Evolutionary conservation across 1,140 invertebrate genomes (phyloP), one percentile per base, ranked within the genome.

Genomic region (Zaprionus nigranus): DNA sequence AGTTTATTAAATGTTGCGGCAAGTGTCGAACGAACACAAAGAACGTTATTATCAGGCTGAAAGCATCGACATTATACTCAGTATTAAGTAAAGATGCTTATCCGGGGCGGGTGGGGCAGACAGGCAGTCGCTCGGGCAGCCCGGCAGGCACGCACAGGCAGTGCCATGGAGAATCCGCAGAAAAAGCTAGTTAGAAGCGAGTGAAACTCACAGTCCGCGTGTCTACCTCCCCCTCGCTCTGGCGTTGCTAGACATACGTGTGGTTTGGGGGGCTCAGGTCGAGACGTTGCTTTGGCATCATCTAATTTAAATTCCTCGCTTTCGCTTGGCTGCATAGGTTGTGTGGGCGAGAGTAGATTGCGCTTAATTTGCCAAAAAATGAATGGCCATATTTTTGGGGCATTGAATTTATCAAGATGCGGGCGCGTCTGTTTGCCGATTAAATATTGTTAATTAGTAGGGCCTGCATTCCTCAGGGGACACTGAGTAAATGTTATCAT

Each of bases 51-150:
- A 88, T 88, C 85, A 78, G 64, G 62, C 71, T 72, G 53, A 90
- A 66, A 90, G 69, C 85, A 88, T 88, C 85, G 79, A 77, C 85
- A 90, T 90, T 88, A 84, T 90, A 88, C 85, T 77, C 78, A 78
- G 81, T 75, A 88, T 88, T 88, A 88, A 90, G 85, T 79, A 71
- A 84, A 88, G 85, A 88, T 88, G 85, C 85, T 90, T 88, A 88
- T 88, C 83, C 78, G 36, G 17, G 36, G 38, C 13, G n/a, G 28
- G 38, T n/a, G n/a, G 28, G 60, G 58, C 58, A 54, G 51, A 30
- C 49, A 38, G 17, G 13, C 30, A 46, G 66, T 63, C 38, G 36
- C 40, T 61, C 26, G 75, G 67, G 46, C 26, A 28, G 36, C 24
- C 58, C 43, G 34, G n/a, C 34, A 59, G 65, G 2, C 56, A 49